A percentile compares a stretch with the other conserved stretches of the same genome.
phyloP scores from a whole-genome alignment of 2,797 vertebrate genomes.

The Cryptoblepharus egeriae region DNA sequence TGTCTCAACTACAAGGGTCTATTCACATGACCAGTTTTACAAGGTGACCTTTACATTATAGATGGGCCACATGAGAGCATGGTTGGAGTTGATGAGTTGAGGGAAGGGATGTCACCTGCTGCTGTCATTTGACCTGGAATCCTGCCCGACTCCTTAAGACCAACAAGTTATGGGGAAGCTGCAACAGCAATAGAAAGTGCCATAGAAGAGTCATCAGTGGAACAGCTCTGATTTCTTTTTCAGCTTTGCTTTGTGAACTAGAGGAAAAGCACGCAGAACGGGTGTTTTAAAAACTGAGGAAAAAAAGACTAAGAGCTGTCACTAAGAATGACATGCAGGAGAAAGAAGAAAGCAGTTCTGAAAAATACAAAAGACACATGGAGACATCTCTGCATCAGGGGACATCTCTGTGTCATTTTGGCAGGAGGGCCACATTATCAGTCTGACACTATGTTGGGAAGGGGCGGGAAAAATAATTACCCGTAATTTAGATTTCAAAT shows the following conservation, averaged over 20 bases:
- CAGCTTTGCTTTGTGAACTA: neutral
- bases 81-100: neutral
- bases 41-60: neutral
- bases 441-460: too few relatives aligned
- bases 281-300: neutral
- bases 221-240: neutral
- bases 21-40: neutral
- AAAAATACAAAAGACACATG: neutral
- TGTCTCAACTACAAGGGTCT: neutral
- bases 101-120: neutral
- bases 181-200: neutral
- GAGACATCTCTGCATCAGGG: too few relatives aligned
- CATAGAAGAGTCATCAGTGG: neutral
- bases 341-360: neutral
- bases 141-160: neutral
- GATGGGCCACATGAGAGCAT: neutral
- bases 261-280: neutral
- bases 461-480: too few relatives aligned
- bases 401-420: too few relatives aligned
- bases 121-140: neutral
- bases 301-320: neutral
- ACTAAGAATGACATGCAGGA: neutral
- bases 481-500: too few relatives aligned
- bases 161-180: neutral
- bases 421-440: too few relatives aligned